Evolutionary conservation across 2,797 vertebrate genomes (phyloP).

Genomic region (Chrosomus eos): DNA sequence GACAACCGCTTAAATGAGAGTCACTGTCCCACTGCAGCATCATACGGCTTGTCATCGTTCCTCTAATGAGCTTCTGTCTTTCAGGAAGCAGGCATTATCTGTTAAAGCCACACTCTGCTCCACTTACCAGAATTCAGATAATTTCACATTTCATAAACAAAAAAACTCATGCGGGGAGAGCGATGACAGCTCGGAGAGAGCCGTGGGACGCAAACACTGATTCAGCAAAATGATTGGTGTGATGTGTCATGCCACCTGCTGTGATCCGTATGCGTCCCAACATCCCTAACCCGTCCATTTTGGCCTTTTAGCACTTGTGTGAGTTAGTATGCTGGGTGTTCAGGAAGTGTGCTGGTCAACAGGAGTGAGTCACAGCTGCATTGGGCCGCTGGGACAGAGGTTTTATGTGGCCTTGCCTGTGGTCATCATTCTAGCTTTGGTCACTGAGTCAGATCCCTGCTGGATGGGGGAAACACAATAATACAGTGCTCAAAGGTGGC

Average conservation of each 20-base stretch:
- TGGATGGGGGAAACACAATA: not conserved
- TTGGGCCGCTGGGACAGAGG: constrained; percentile 10
- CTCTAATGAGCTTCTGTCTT: constrained; percentile 56
- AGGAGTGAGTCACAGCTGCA: constrained; percentile 32
- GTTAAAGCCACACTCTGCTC: constrained; percentile 45
- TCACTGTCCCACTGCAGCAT: constrained; percentile 36
- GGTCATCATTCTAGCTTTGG: constrained; percentile 29
- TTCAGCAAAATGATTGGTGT: constrained; percentile 44
- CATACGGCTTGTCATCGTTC: constrained; percentile 35
- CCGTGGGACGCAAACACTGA: constrained; percentile 32
- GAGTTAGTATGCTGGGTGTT: constrained; percentile 41
- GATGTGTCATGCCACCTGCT: constrained; percentile 44
- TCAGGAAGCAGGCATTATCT: constrained; percentile 44
- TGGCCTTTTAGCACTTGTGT: constrained; percentile 15
- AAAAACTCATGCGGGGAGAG: constrained; percentile 42
- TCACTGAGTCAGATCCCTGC: constrained; percentile 19
- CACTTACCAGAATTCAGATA: constrained; percentile 40
- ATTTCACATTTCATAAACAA: constrained; percentile 51
- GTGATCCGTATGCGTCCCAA: constrained; percentile 7
- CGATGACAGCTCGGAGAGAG: constrained; percentile 45
- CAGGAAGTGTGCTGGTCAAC: constrained; percentile 31
- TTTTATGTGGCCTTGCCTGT: constrained; percentile 46
- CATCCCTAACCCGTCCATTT: constrained; percentile 22
- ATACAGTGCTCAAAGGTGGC: not conserved
- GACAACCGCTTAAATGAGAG: constrained; percentile 41